Base-by-base conservation (phyloP, 2,888 invertebrate genomes). In the Meliscaeva auricollis region DNA sequence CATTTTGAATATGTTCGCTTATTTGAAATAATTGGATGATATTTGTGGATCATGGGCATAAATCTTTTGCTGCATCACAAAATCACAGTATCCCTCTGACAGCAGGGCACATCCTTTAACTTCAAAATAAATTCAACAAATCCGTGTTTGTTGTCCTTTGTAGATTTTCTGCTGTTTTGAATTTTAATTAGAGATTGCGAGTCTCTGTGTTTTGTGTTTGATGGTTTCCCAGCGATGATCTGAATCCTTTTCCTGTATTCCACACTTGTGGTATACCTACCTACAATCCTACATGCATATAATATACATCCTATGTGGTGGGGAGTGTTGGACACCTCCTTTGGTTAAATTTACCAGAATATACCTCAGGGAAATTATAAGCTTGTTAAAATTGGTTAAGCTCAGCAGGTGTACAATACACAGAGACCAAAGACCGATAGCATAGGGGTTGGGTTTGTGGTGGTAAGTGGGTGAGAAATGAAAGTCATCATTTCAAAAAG, bases 361-460 rank as follows among this genome's bases (percentile, higher is more conserved):
- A 77, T 85, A 85, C 85, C 85, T 76, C 69, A 69, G 85, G 85
- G 85, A 85, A 85, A 85, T 85, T 85, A 85, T 85, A 76, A 80
- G 80, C 85, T 85, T 81, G 85, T 85, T 85, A 72, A 81, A 85
- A 85, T 85, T 77, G 81, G 81, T 85, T 77, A 69, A 85, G 68
- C 73, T 73, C 48, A 46, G 76, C 81, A 85, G 81, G 85, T 81
- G 85, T 44, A 50, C 30, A 68, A 50, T 0, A 64, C n/a, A 44
- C 30, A 46, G 17, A 38, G 11, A 7, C 35, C 3, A 56, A n/a
- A 58, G 20, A 38, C 8, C 9, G 17, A 11, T 1, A 5, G 9
- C 9, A n/a, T 13, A n/a, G 26, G 7, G n/a, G n/a, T n/a, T 6
- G n/a, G n/a, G 35, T n/a, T n/a, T n/a, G n/a, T n/a, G 1, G 58